Conservation (phyloP, 2,797 vertebrate species). For the Sebastes goodei region DNA sequence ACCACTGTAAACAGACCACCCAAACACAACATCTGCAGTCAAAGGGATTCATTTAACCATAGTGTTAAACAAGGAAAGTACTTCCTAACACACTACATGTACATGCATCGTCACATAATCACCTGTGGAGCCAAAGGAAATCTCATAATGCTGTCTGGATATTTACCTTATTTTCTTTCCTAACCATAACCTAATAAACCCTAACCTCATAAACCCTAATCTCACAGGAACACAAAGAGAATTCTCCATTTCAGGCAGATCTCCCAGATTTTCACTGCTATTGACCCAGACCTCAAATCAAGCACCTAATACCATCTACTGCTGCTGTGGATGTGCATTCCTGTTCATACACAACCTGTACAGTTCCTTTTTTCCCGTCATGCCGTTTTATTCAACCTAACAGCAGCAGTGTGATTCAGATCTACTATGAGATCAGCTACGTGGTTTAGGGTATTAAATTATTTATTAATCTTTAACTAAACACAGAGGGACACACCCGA, state of each 20-base stretch:
- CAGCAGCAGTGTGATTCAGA: not conserved
- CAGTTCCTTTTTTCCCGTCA: not conserved
- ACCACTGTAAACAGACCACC: conserved; percentile 40
- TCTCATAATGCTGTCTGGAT: conserved; percentile 55
- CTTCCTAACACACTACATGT: conserved; percentile 38
- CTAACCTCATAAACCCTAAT: too few relatives aligned
- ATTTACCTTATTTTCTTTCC: not conserved
- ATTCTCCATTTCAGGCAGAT: conserved; percentile 10
- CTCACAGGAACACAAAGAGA: conserved; percentile 1
- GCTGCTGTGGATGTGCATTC: not conserved
- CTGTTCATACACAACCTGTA: not conserved
- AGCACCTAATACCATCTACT: conserved; percentile 2
- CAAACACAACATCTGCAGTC: conserved; percentile 25
- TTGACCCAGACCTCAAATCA: conserved; percentile 26
- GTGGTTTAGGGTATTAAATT: not conserved
- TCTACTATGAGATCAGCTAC: not conserved
- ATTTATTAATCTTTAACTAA: conserved; percentile 54
- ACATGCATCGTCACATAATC: conserved; percentile 22
- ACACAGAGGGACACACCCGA: conserved; percentile 41
- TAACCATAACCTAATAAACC: too few relatives aligned
- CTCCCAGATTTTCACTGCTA: not conserved
- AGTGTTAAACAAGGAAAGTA: conserved; percentile 17
- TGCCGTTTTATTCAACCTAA: not conserved
- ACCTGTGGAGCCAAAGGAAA: conserved; percentile 43
- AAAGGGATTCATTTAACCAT: conserved; percentile 15